Conservation (phyloP, 2,797 vertebrate genomes). For the Lithobates sylvaticus region DNA sequence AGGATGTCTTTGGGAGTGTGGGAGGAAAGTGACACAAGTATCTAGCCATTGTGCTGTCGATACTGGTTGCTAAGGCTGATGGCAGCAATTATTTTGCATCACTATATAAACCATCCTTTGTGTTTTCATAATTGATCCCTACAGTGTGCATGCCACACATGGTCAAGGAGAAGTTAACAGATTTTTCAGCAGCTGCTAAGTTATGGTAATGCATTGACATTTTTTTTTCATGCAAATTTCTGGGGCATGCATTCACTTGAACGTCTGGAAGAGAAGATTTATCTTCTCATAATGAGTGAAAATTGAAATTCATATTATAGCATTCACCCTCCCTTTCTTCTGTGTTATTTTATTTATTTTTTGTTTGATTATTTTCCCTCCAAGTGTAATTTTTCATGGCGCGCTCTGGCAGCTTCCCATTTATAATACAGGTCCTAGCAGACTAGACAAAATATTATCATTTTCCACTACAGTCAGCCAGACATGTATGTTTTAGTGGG, state of each 20-base stretch:
- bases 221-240: conserved; percentile 63
- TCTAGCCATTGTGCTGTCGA: no score
- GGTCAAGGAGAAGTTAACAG: conserved; percentile 42
- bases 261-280: conserved; percentile 55
- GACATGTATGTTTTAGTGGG: conserved; percentile 1
- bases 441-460: neutral
- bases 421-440: neutral
- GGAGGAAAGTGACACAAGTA: no score
- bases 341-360: conserved; percentile 44
- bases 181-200: conserved; percentile 40
- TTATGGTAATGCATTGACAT: conserved; percentile 61
- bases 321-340: neutral
- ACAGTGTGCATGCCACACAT: neutral
- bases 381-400: conserved; percentile 33
- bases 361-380: conserved; percentile 30
- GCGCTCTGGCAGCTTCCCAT: neutral
- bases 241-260: conserved; percentile 60
- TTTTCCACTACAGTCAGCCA: neutral
- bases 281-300: conserved; percentile 61
- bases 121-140: neutral
- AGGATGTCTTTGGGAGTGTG: no score
- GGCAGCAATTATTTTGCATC: neutral
- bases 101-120: neutral
- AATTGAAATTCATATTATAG: conserved; percentile 57
- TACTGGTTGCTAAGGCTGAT: no score